Evolutionary conservation across 2,797 vertebrate species (phyloP), one percentile per base, ranked within the genome.

Genomic region (Sebastes matsubarae): DNA sequence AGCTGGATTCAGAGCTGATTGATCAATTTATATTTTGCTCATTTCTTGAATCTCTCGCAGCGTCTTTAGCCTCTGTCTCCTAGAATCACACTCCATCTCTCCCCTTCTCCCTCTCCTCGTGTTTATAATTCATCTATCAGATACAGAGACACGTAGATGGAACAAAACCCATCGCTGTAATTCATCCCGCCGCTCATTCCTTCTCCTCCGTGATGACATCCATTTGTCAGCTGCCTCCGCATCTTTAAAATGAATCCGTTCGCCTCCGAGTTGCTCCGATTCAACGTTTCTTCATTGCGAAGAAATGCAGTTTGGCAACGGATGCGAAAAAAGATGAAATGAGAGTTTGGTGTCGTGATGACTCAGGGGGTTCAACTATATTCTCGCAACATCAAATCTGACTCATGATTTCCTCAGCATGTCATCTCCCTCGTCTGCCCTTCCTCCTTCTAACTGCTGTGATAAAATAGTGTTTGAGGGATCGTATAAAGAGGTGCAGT

Each of bases 141-240:
- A 82, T 16, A 16, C 61, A 8, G 52, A 75, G 73, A 82, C 30
- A 1, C 50, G 76, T 52, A 69, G 79, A 81, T 75, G 63, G 77
- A 84, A 52, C 46, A 55, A 55, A 86, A 87, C 69, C 73, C 57
- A 1, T 68, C 66, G 25, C 57, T 27, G 77, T 81, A 63, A 89
- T 91, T 85, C 59, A 82, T 88, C 70, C 80, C 30, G 66, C 83
- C 66, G 80, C 55, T 78, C 73, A 10, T 68, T 76, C 59, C 46
- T 34, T 29, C 74, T 83, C 73, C 72, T 57, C 34, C 0, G 32
- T 25, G 79, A 77, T 60, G 81, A 34, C 86, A 57, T 79, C 78
- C 70, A 85, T 89, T 87, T 83, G 69, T 91, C 84, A 88, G 79
- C 66, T 24, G 77, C 76, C 63, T 68, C 77, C 38, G 54, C 75